These are phyloP conservation scores for Lethrus apterus DNA, from an alignment of 1,140 invertebrate genomes.

Conservation along the genomic window DNA sequence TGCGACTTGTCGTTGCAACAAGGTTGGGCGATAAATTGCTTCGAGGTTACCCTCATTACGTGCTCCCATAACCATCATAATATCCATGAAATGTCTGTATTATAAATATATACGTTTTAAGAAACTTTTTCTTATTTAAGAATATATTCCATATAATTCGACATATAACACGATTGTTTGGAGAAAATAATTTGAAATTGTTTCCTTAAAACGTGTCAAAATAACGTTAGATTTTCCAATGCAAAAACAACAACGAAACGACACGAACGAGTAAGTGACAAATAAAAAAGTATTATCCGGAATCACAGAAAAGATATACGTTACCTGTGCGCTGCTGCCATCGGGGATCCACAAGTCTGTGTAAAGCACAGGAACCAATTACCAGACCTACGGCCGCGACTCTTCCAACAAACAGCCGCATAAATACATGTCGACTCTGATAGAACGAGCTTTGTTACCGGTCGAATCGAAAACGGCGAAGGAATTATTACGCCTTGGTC, in stretches of 20 bases:
- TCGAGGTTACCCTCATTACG: no score
- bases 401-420: constrained; percentile 28
- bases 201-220: no score
- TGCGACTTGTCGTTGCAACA: no score
- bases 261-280: constrained; percentile 1
- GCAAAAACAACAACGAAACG: constrained; percentile 4
- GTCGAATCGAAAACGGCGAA: constrained; percentile 18
- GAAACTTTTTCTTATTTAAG: no score
- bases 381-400: constrained; percentile 17
- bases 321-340: constrained; percentile 16
- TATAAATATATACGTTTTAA: no score
- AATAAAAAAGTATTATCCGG: constrained; percentile 23
- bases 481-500: constrained; percentile 14
- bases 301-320: constrained; percentile 24
- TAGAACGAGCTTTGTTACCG: constrained; percentile 22
- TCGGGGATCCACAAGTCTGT: constrained; percentile 27
- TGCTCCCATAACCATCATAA: no score
- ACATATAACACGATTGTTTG: no score
- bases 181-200: no score
- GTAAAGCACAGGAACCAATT: constrained; percentile 30
- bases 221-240: no score
- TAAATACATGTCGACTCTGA: constrained; percentile 27
- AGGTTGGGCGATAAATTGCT: no score
- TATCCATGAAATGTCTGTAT: no score
- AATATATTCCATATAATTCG: no score